Conservation (phyloP, 1,140 invertebrate genomes). For the Pemphigus obesinymphae region DNA sequence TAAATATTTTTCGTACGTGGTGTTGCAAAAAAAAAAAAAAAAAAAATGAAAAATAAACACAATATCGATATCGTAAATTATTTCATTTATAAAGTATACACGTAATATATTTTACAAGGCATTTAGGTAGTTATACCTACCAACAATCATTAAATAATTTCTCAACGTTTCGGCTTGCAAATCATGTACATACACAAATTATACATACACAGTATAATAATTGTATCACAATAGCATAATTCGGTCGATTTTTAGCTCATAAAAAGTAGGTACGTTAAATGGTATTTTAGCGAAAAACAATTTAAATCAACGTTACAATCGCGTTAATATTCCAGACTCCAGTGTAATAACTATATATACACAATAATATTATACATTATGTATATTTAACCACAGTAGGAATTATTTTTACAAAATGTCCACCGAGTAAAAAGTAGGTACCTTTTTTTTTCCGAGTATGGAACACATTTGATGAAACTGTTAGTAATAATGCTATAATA, state of each 20-base stretch:
- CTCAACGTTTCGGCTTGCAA: not conserved
- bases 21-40: not conserved
- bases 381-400: not conserved
- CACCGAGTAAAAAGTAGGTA: not conserved
- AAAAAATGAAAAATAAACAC: not conserved
- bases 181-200: not conserved
- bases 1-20: not conserved
- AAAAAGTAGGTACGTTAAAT: not conserved
- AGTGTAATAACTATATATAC: too few relatives aligned
- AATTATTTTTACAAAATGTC: not conserved
- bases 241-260: not conserved
- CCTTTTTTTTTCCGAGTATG: too few relatives aligned
- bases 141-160: not conserved
- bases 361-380: too few relatives aligned
- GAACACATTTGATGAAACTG: too few relatives aligned
- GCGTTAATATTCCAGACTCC: too few relatives aligned
- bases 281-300: not conserved
- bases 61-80: slow-evolving; percentile 21
- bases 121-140: too few relatives aligned
- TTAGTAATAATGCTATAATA: too few relatives aligned
- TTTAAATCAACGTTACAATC: not conserved
- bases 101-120: too few relatives aligned
- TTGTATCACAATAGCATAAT: too few relatives aligned
- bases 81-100: not conserved
- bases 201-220: too few relatives aligned